phyloP scores from a whole-genome alignment of 2,113 vertebrate genomes.

The Sebastes fasciatus region DNA sequence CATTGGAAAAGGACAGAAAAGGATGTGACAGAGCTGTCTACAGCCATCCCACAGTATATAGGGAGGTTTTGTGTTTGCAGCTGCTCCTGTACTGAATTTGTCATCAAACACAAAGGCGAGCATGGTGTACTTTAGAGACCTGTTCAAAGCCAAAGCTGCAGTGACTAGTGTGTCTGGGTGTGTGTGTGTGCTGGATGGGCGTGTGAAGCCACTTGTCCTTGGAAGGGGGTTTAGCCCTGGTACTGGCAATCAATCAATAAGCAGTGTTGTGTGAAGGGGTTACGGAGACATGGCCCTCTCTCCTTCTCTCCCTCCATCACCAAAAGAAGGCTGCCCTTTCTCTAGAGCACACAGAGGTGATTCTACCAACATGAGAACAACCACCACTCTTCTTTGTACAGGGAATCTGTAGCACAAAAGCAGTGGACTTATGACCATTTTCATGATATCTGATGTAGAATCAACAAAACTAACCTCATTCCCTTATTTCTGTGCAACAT shows the following conservation, averaged over 20 bases:
- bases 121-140: slow-evolving; percentile 56
- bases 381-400: neutral
- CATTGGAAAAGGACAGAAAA: neutral
- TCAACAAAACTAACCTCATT: neutral
- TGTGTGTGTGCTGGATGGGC: slow-evolving; percentile 19
- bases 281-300: slow-evolving; percentile 50
- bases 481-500: neutral
- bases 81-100: slow-evolving; percentile 57
- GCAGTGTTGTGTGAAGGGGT: slow-evolving; percentile 64
- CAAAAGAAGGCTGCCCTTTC: slow-evolving; percentile 34
- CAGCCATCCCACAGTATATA: slow-evolving; percentile 17
- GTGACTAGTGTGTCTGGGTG: slow-evolving; percentile 28
- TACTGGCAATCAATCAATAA: slow-evolving; percentile 78
- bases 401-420: neutral
- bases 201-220: slow-evolving; percentile 74
- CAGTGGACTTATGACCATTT: neutral
- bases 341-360: slow-evolving; percentile 35
- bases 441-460: neutral
- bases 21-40: neutral
- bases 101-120: slow-evolving; percentile 67
- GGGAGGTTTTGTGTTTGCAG: slow-evolving; percentile 42
- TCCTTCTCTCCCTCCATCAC: slow-evolving; percentile 34
- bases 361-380: slow-evolving; percentile 1
- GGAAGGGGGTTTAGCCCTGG: slow-evolving; percentile 60
- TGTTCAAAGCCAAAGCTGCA: slow-evolving; percentile 54